Evolutionary conservation across 2,888 invertebrate genomes (phyloP).

Genomic region (Onchidella celtica): DNA sequence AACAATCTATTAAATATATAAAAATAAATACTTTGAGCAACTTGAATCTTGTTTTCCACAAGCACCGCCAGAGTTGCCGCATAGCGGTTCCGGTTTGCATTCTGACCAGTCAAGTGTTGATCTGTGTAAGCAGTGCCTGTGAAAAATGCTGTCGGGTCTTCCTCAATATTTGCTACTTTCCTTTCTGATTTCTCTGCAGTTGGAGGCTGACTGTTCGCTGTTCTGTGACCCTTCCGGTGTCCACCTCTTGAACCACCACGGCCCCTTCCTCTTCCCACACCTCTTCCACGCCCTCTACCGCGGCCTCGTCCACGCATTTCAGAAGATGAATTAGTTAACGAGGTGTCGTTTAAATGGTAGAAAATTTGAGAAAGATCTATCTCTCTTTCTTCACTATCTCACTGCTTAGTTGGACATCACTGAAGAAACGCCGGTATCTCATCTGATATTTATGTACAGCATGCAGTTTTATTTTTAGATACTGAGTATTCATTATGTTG

Average conservation of each 20-base stretch:
- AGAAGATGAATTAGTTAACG: background rate
- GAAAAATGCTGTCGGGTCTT: conserved; percentile 69
- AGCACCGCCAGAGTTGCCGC: conserved; percentile 72
- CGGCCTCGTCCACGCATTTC: conserved; percentile 46
- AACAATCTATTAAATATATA: no score
- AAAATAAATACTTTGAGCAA: conserved; percentile 73
- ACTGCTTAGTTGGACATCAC: no score
- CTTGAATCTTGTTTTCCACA: conserved; percentile 69
- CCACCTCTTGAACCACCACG: conserved; percentile 53
- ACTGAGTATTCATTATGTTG: background rate
- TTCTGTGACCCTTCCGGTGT: conserved; percentile 33
- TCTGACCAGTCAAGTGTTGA: conserved; percentile 73
- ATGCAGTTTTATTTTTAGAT: background rate
- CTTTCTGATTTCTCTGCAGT: conserved; percentile 13
- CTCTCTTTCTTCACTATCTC: no score
- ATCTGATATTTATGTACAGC: background rate
- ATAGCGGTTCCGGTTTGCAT: conserved; percentile 68
- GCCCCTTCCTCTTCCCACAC: conserved; percentile 55
- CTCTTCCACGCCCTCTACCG: conserved; percentile 53
- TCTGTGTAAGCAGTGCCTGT: conserved; percentile 69
- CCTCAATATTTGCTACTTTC: conserved; percentile 65
- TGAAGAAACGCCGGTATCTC: background rate
- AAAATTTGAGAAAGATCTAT: no score
- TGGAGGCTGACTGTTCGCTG: conserved; percentile 30
- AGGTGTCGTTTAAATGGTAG: no score